A percentile compares a stretch with the other conserved stretches of the same genome.
Evolutionary conservation across 2,888 invertebrate species (phyloP).

Genomic region (Spilarctia lutea): DNA sequence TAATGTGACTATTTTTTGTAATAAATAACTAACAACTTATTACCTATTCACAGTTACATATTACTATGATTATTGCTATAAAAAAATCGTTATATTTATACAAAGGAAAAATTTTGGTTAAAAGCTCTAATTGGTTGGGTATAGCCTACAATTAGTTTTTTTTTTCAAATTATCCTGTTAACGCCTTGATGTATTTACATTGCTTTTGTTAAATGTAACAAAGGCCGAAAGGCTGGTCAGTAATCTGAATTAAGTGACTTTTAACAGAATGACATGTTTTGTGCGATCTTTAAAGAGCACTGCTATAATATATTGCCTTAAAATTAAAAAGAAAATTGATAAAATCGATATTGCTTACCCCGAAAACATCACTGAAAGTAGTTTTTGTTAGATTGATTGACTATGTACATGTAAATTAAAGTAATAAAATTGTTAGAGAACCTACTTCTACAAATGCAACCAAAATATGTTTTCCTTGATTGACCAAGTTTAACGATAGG

Average conservation of each 20-base stretch:
- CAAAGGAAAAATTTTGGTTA: slow-evolving; percentile 10
- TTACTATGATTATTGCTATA: too few species aligned
- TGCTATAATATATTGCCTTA: slow-evolving; percentile 9
- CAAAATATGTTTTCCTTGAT: too few species aligned
- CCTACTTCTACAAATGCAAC: too few species aligned
- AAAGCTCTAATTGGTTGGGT: slow-evolving; percentile 21
- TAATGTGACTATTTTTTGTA: too few species aligned
- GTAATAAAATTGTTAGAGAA: too few species aligned
- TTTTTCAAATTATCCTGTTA: slow-evolving; percentile 30
- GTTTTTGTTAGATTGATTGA: too few species aligned
- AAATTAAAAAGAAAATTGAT: neutral
- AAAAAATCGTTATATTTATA: neutral
- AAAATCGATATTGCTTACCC: neutral
- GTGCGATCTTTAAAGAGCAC: slow-evolving; percentile 19
- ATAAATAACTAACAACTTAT: too few species aligned
- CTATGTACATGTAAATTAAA: too few species aligned
- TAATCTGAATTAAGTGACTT: slow-evolving; percentile 25
- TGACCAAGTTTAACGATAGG: too few species aligned
- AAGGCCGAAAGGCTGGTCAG: slow-evolving; percentile 13
- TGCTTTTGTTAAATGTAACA: slow-evolving; percentile 30
- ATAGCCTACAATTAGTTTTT: slow-evolving; percentile 20
- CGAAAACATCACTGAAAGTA: too few species aligned
- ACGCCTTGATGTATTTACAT: slow-evolving; percentile 32
- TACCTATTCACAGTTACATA: too few species aligned
- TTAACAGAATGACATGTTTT: slow-evolving; percentile 22